phyloP scores from a whole-genome alignment of 2,888 invertebrate genomes.

The Rhagonycha lutea region DNA sequence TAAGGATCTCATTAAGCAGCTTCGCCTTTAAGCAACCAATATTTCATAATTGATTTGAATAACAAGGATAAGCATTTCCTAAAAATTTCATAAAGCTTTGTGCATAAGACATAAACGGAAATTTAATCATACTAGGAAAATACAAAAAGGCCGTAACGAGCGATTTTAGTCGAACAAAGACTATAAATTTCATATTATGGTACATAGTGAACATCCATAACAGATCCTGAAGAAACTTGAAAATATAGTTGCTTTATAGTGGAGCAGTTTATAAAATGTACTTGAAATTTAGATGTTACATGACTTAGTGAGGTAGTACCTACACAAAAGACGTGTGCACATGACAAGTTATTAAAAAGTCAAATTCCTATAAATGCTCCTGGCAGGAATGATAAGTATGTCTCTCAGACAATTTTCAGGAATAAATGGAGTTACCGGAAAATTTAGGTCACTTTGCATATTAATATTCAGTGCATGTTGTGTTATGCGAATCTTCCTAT shows the following conservation, averaged over 20 bases:
- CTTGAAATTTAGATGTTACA: background rate
- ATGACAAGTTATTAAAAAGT: background rate
- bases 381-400: constrained; percentile 8
- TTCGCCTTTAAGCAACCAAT: background rate
- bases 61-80: background rate
- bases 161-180: background rate
- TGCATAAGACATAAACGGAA: background rate
- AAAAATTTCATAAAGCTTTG: too few relatives aligned
- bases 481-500: background rate
- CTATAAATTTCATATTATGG: background rate
- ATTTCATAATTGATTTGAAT: background rate
- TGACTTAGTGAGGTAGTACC: too few relatives aligned
- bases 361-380: background rate
- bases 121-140: background rate
- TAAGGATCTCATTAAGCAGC: background rate
- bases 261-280: background rate
- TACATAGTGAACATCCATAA: background rate
- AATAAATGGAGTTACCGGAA: constrained; percentile 4
- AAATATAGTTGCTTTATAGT: background rate
- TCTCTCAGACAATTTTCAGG: constrained; percentile 3
- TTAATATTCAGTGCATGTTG: constrained; percentile 8
- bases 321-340: background rate
- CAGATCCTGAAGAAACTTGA: background rate
- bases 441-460: constrained; percentile 5
- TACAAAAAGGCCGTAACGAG: background rate